A percentile compares a stretch with the other conserved stretches of the same genome.
Evolutionary conservation across 2,113 vertebrate genomes (phyloP).

Genomic region (Tachysurus vachellii): DNA sequence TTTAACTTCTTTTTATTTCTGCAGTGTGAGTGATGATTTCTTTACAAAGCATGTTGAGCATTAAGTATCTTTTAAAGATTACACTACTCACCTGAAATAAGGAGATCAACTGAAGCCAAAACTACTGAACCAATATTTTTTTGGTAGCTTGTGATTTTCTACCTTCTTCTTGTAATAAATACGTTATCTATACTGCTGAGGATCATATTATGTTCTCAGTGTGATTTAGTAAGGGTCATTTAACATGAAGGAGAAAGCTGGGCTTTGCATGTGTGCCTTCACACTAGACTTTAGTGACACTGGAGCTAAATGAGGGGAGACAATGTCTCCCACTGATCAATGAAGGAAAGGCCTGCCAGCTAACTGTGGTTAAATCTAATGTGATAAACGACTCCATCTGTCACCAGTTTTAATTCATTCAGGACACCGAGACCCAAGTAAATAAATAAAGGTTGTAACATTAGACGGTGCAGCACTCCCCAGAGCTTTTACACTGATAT

Average conservation of each 20-base stretch:
- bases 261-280: constrained; percentile 23
- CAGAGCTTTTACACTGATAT: constrained; percentile 32
- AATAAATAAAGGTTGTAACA: constrained; percentile 59
- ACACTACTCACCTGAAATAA: not conserved
- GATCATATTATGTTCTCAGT: constrained; percentile 14
- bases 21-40: not conserved
- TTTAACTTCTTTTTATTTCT: not conserved
- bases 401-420: constrained; percentile 61
- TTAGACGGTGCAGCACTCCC: constrained; percentile 52
- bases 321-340: constrained; percentile 63
- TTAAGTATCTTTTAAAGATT: not conserved
- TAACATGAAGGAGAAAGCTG: constrained; percentile 38
- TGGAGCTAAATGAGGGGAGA: constrained; percentile 56
- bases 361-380: constrained; percentile 66
- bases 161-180: not conserved
- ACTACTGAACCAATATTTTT: not conserved
- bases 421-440: constrained; percentile 54
- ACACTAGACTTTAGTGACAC: constrained; percentile 48
- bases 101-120: not conserved
- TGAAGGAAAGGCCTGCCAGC: constrained; percentile 54
- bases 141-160: not conserved
- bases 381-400: constrained; percentile 65
- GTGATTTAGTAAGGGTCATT: constrained; percentile 55
- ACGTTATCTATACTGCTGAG: not conserved
- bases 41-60: not conserved